Base-by-base conservation (phyloP, 2,113 vertebrate genomes). In the Microtus ochrogaster region DNA sequence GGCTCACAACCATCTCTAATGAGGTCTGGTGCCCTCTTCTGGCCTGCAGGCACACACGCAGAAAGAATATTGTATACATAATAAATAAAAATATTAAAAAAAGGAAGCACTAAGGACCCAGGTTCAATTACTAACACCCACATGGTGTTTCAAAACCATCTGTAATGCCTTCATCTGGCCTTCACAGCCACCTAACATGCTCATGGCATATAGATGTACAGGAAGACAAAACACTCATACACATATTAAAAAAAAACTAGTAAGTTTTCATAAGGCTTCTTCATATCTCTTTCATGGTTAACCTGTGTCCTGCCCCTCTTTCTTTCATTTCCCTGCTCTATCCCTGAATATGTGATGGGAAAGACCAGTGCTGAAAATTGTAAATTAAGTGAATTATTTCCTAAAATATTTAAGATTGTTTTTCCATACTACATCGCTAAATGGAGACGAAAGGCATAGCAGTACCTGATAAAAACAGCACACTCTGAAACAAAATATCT, bases 401-500 rank as follows among this genome's bases (percentile, higher is more conserved):
- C 58, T 58, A 58, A 58, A 58, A 63, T 91, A 22, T 85, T 96
- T 90, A 92, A 89, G 92, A 91, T 90, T 39, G 4, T 47, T 47
- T 96, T 95, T 91, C 52, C 16, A 92, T 44, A 63, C 81, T 78
- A 17, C 9, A 93, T 87, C 12, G 14, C 88, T 94, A 61, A 26
- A 52, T 90, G 7, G 55, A 82, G 36, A 61, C 52, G 74, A 92
- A 94, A 65, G 7, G 2, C 26, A 76, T 94, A 49, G 1, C 66
- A 89, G 2, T 94, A 44, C 88, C 30, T 79, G 73, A 24, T 63
- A 72, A 91, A 91, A 86, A 52, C 17, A 44, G 33, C 49, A 68
- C 88, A 77, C 33, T 87, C 78, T 87, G 47, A 95, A 93, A n/a
- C 26, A 96, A 95, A 76, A 89, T 10, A 87, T n/a, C 21, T 68